Base-by-base conservation (phyloP, 2,113 vertebrate genomes). In the Passerina amoena region DNA sequence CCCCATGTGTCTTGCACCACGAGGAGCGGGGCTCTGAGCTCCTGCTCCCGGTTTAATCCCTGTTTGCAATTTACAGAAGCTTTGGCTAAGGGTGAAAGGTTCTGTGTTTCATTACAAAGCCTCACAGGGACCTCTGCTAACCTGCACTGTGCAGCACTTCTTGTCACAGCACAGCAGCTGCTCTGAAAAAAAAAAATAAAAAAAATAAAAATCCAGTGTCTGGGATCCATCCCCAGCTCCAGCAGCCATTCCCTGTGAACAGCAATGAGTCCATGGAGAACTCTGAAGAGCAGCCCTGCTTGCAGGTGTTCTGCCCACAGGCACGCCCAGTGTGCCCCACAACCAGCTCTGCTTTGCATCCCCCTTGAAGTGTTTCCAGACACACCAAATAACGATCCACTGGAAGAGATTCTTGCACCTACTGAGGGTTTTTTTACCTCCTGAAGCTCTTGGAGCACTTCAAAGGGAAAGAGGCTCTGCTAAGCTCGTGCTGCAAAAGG, bases 51-150 rank as follows among this genome's bases (percentile, higher is more conserved):
- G 82, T 96, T 96, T 94, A 94, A 97, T 94, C 90, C 84, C 48
- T 4, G 35, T 59, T 82, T 95, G 85, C 45, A 92, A 92, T 94
- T 94, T 87, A 51, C 94, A 85, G 94, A 42, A 85, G 96, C 95
- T 97, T 95, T 89, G 95, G 92, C 94, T 53, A 3, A 88, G 80
- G 93, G 92, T 79, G 78, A 91, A 92, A 82, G 92, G 91, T 86
- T 88, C 86, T 92, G 75, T 61, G 65, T 95, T 86, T 96, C 92
- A 84, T 79, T 90, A 77, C 1, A 9, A 47, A 68, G 91, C 91
- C 92, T 92, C 47, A 0, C 16, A 66, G 90, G 94, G 64, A 88
- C 91, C 91, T 71, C 54, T 75, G 70, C 90, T 91, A 88, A 87
- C 93, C 78, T 37, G 44, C 31, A 2, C 84, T 5, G 15, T 33